Base-by-base conservation (phyloP, 2,797 vertebrate species). In the Clarias platycephalus region DNA sequence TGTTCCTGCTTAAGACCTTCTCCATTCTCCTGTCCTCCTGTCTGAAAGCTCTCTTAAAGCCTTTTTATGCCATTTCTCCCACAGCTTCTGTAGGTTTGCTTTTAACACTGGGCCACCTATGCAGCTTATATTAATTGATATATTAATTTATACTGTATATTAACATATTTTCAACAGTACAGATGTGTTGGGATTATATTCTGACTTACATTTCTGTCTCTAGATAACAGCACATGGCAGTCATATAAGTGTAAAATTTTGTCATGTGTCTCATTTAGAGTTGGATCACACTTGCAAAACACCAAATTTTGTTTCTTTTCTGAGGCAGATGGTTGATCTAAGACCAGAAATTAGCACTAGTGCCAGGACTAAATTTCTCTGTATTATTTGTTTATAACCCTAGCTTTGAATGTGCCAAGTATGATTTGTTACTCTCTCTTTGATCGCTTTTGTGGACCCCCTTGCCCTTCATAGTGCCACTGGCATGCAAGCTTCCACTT, bases 401-500 rank as follows among this genome's bases (percentile, higher is more conserved):
- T 5, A 12, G 4, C 26, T 78, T 75, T 76, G 66, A 49, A 71
- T 85, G 53, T 83, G 71, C 74, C 77, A 81, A 31, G 26, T 66
- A 37, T 68, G 28, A 64, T 80, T 64, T 76, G 68, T 77, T 76
- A 71, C 74, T 80, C 26, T 77, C 67, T 78, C 49, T 84, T 87
- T 82, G 72, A 87, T 81, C 40, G 58, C 24, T 79, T 64, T 49
- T 66, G 77, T 82, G 31, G 58, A 82, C 31, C 70, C 60, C 26
- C 62, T 71, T 82, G 60, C 62, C 58, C 28, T 68, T 70, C 55
- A 68, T 80, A 40, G 64, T 77, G 86, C 83, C 40, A 84, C 79
- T 76, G 53, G 40, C 64, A 84, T 85, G 84, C 87, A 71, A 83
- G 72, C 80, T 57, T 80, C 22, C 44, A 84, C n/a, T 85, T 85